Evolutionary conservation across 2,113 vertebrate species (phyloP), one percentile per base, ranked within the genome.

Genomic region (Tragulus kanchil): DNA sequence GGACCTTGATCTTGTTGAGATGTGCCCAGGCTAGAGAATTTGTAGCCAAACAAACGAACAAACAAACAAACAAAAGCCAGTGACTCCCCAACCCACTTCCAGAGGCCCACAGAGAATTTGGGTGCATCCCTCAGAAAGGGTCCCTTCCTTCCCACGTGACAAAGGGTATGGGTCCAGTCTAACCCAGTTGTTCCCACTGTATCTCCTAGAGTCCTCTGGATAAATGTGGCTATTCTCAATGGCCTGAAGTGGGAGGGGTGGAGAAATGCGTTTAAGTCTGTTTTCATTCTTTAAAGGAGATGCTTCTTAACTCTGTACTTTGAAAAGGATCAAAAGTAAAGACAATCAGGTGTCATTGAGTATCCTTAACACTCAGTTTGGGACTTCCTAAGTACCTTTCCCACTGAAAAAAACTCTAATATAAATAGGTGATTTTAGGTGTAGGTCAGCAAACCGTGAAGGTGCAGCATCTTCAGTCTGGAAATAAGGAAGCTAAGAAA

Each of bases 281-380:
- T 69, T 71, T 69, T 25, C n/a, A n/a, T n/a, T 71, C 54, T 62
- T 58, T 52, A 21, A 79, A 42, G 4, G 54, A 79, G 82, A n/a
- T 56, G 10, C 77, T 93, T 82, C 19, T 61, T 58, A 71, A 14
- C 26, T 89, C 78, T 67, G 4, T 77, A 64, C 61, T 92, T 96
- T 58, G 58, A 36, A 95, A 93, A 90, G 61, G 25, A 88, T 42
- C 56, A 77, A 78, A 91, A 75, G 21, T 81, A 71, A 77, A 69
- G 36, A 23, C 50, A 78, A 28, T 9, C 69, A 11, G 56, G 17
- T 75, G 11, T 25, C 26, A 59, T 3, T 69, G 25, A 58, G 2
- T 75, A 61, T n/a, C 6, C 21, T 84, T 82, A 83, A 64, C 36
- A 23, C 48, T 96, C 19, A 64, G 14, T 54, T 11, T 75, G 42